phyloP scores from a whole-genome alignment of 2,797 vertebrate species.

The Acipenser transmontanus region DNA sequence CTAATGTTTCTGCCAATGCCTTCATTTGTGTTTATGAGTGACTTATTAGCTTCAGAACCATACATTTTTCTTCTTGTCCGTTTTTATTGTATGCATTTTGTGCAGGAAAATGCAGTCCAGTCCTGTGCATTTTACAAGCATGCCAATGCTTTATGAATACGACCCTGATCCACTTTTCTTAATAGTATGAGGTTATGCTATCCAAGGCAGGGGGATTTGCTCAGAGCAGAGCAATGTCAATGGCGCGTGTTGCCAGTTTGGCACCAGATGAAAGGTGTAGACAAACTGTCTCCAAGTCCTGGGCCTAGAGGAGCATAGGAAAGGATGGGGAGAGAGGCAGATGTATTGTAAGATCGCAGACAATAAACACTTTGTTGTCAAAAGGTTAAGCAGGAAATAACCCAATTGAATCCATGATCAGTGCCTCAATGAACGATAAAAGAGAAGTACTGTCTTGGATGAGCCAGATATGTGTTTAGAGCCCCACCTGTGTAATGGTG shows the following conservation, averaged over 20 bases:
- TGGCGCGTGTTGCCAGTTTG: background rate
- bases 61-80: no score
- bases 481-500: no score
- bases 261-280: background rate
- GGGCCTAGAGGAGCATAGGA: background rate
- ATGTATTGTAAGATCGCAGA: background rate
- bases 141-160: no score
- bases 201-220: background rate
- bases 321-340: background rate
- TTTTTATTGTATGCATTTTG: no score
- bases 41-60: no score
- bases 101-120: no score
- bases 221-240: background rate
- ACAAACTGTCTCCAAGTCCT: background rate
- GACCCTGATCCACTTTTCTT: no score
- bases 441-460: background rate
- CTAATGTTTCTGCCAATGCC: no score
- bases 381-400: background rate
- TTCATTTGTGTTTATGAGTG: no score
- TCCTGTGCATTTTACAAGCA: no score
- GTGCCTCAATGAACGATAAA: background rate
- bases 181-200: background rate
- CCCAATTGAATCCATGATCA: background rate
- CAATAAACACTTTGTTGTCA: background rate
- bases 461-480: no score